Evolutionary conservation across 2,888 invertebrate genomes (phyloP), one percentile per base, ranked within the genome.

Genomic region (Andrena hattorfiana): DNA sequence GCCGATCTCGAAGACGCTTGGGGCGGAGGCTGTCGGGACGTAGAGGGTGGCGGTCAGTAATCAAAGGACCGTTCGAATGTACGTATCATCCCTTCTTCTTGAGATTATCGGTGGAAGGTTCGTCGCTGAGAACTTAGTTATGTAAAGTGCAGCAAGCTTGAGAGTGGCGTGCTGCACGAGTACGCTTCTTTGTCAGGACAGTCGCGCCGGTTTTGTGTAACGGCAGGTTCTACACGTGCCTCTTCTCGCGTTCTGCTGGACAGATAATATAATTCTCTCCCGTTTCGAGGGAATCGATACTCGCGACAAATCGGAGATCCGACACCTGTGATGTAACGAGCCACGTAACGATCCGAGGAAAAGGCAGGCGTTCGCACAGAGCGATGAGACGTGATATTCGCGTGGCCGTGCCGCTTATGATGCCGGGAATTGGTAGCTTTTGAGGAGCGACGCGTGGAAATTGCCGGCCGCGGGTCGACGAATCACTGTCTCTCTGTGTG

Each of bases 1-100:
- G 3, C 89, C 92, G 0, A 85, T 88, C 10, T 84, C 86, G 5
- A 86, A 77, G 20, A 76, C 26, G 7, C 49, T 16, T 13, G 68
- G 62, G 6, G 16, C 49, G 20, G 85, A 88, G 16, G 60, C 56
- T 10, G 76, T 23, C 13, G 70, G 48, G 0, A 74, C 68, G 28
- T 88, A 85, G 54, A 42, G 42, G 42, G 16, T 42, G 13, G 35
- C 59, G 4, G 20, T n/a, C 5, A 10, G 66, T 7, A 28, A 49
- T 66, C 49, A n/a, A 49, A 23, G n/a, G 66, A n/a, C n/a, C 28
- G 26, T 59, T 28, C 16, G 13, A 23, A 8, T 6, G 51, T 51
- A 23, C 26, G 26, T 23, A 13, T 32, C 42, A 13, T 32, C 42
- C 13, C 42, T 4, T 42, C 16, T 42, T 16, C 42, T 42, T 13